Base-by-base conservation (phyloP, 1,140 invertebrate genomes). In the Drosophila punjabiensis region DNA sequence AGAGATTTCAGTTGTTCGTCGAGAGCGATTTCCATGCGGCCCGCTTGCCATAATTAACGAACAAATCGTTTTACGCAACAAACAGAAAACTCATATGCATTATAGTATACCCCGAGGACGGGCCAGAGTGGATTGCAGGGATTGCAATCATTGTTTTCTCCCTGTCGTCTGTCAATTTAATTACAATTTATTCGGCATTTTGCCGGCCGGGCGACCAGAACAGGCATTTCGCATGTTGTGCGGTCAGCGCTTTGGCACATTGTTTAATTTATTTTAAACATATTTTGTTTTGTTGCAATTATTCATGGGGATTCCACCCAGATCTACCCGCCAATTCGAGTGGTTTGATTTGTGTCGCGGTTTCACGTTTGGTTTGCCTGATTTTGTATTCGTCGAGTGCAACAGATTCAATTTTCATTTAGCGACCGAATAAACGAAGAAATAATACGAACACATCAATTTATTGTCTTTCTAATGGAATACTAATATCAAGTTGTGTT, bases 231-330 rank as follows among this genome's bases (percentile, higher is more conserved):
- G 64, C 67, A 69, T 86, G 82, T 77, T 50, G 55, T 85, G 82
- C n/a, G 82, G 79, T 86, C 78, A 18, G 58, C 59, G 67, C 75
- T 85, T 85, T 82, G 75, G 79, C 79, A 86, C 82, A 82, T 82
- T 82, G 82, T 82, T 85, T 82, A 82, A 85, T 85, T 82, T 82
- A 85, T 86, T 85, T 86, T 61, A 75, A 82, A 79, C 64, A 86
- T 82, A 82, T 82, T 86, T 60, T 67, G 56, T 82, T 70, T 87
- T 85, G 82, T 67, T 82, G 79, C 68, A 79, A 85, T 75, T 78
- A 74, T 75, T 79, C 61, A 48, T 50, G 65, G 33, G 71, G 64
- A 45, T 65, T 59, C 59, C 41, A 8, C 28, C 9, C 67, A 20
- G 20, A 20, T 4, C 24, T 30, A 11, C 18, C 41, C 45, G 37